Evolutionary conservation across 2,113 vertebrate species (phyloP).

Genomic region (Ciconia boyciana): DNA sequence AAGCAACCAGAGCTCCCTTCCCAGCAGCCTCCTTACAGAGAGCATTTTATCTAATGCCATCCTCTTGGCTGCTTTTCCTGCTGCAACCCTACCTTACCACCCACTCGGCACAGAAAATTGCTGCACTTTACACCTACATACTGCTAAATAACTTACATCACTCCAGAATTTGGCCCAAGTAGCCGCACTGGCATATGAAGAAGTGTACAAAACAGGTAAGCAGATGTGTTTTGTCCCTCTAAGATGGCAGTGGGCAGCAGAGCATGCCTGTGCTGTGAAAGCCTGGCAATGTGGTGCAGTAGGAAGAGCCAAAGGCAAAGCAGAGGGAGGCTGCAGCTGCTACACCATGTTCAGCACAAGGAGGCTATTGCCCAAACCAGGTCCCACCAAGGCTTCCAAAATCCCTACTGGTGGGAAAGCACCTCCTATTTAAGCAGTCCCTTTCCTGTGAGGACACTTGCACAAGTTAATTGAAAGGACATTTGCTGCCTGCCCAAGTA

Average conservation of each 20-base stretch:
- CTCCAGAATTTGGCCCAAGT: background rate
- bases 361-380: background rate
- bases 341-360: accelerated
- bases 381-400: background rate
- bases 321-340: background rate
- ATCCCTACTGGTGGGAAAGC: background rate
- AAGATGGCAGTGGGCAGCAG: background rate
- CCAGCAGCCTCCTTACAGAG: background rate
- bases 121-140: constrained; percentile 15
- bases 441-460: background rate
- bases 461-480: background rate
- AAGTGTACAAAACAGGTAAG: background rate
- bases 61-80: background rate
- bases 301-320: background rate
- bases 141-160: background rate
- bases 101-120: background rate
- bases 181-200: background rate
- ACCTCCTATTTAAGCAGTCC: background rate
- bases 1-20: constrained; percentile 1
- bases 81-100: constrained; percentile 20
- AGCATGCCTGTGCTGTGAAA: background rate
- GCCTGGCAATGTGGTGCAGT: background rate
- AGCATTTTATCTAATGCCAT: background rate
- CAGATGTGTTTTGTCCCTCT: background rate
- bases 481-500: background rate